Conservation (phyloP, 2,888 invertebrate genomes). For the Scaptomyza polygonia region DNA sequence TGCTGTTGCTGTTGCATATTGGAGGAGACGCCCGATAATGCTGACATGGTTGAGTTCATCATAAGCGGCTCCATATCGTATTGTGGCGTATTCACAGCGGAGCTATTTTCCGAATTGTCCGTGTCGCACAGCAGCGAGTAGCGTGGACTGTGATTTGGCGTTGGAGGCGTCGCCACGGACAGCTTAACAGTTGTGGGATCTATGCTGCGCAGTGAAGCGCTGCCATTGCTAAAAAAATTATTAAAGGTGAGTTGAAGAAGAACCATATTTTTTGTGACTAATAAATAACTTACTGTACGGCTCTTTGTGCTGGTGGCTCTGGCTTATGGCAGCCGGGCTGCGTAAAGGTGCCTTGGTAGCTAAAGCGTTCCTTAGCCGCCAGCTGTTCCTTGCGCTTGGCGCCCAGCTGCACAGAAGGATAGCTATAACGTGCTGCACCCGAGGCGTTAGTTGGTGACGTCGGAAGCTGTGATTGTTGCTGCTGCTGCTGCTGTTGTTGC, state of each 20-base stretch:
- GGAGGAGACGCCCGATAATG: conserved; percentile 73
- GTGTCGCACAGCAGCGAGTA: conserved; percentile 84
- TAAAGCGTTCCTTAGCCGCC: conserved; percentile 83
- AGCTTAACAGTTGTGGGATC: conserved; percentile 69
- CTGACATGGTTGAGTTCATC: conserved; percentile 77
- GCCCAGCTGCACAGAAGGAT: conserved; percentile 83
- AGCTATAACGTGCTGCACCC: conserved; percentile 77
- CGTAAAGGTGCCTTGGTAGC: conserved; percentile 82
- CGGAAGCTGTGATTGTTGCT: conserved; percentile 39
- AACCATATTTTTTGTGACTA: neutral
- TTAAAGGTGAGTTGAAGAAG: neutral
- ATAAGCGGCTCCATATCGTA: conserved; percentile 83
- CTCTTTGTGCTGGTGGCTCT: conserved; percentile 20
- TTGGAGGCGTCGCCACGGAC: conserved; percentile 82
- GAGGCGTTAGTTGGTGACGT: conserved; percentile 37
- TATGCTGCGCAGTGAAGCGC: conserved; percentile 29
- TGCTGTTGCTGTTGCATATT: conserved; percentile 79
- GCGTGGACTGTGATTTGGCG: conserved; percentile 83
- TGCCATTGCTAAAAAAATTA: conserved; percentile 29
- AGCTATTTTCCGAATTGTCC: conserved; percentile 84
- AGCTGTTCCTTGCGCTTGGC: conserved; percentile 83
- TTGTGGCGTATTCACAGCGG: conserved; percentile 84
- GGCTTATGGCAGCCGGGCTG: conserved; percentile 33
- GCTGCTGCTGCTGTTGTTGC: conserved; percentile 31
- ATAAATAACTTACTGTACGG: conserved; percentile 40